These are phyloP conservation scores for Hedya salicella DNA, from an alignment of 2,888 invertebrate species.

Conservation along the genomic window DNA sequence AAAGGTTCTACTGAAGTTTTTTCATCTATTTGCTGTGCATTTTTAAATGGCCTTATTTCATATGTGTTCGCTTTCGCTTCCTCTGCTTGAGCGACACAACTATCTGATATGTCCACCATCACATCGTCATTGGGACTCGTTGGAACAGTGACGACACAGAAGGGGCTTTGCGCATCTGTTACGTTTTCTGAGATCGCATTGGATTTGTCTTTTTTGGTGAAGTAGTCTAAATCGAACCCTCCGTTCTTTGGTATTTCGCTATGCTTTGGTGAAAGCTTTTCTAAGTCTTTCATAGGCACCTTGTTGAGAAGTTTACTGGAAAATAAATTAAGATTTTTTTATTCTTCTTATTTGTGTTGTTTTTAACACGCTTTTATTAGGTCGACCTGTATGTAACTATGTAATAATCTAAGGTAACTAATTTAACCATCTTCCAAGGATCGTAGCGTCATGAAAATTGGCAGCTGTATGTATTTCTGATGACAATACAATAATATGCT, in stretches of 20 bases:
- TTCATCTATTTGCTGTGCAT: slow-evolving; percentile 21
- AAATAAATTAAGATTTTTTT: slow-evolving; percentile 43
- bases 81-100: slow-evolving; percentile 36
- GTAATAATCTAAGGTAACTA: too few relatives aligned
- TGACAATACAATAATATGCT: too few relatives aligned
- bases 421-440: too few relatives aligned
- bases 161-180: slow-evolving; percentile 31
- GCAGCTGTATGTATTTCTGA: too few relatives aligned
- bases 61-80: not conserved
- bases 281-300: slow-evolving; percentile 87
- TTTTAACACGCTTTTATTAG: too few relatives aligned
- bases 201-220: slow-evolving; percentile 67
- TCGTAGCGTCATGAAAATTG: too few relatives aligned
- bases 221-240: slow-evolving; percentile 81
- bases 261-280: slow-evolving; percentile 70
- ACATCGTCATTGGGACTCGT: slow-evolving; percentile 74
- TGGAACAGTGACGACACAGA: slow-evolving; percentile 30
- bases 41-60: slow-evolving; percentile 44
- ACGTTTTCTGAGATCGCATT: slow-evolving; percentile 45
- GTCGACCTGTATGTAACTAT: too few relatives aligned
- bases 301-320: slow-evolving; percentile 83
- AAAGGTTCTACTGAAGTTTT: slow-evolving; percentile 61
- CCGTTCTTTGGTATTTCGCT: slow-evolving; percentile 57
- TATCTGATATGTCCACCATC: slow-evolving; percentile 84
- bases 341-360: too few relatives aligned